A percentile compares a stretch with the other conserved stretches of the same genome.
phyloP scores from a whole-genome alignment of 2,888 invertebrate genomes.

The Andricus quercusramuli region DNA sequence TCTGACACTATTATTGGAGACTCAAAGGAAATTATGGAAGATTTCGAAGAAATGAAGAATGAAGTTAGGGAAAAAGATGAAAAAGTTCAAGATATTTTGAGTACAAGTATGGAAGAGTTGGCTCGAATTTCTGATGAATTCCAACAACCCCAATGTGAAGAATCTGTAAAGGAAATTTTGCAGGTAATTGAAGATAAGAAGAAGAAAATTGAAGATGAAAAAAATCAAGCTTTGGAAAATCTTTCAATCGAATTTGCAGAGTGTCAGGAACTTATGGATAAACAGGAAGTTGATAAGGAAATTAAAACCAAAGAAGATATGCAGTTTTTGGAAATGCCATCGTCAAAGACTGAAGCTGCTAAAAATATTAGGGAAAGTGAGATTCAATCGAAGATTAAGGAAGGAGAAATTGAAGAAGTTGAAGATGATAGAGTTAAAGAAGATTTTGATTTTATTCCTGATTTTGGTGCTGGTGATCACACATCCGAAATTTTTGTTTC shows the following conservation, averaged over 20 bases:
- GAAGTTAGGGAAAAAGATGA: not conserved
- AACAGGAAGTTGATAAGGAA: not conserved
- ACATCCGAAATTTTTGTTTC: not conserved
- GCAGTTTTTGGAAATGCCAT: not conserved
- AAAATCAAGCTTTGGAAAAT: constrained; percentile 42
- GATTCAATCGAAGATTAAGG: not conserved
- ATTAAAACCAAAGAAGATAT: not conserved
- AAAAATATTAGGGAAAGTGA: not conserved
- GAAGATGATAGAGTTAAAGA: not conserved
- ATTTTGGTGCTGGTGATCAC: constrained; percentile 7
- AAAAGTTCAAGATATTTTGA: not conserved
- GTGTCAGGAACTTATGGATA: constrained; percentile 31
- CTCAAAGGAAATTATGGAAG: not conserved
- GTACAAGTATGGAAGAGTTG: constrained; percentile 17
- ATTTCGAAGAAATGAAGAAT: constrained; percentile 31
- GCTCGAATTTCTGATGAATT: constrained; percentile 19
- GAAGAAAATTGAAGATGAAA: constrained; percentile 45
- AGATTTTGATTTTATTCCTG: not conserved
- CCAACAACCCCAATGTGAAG: not conserved
- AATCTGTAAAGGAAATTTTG: constrained; percentile 38
- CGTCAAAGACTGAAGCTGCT: not conserved
- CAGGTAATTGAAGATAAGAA: constrained; percentile 41
- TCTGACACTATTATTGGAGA: not conserved
- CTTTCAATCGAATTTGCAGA: constrained; percentile 43
- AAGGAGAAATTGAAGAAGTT: not conserved